Evolutionary conservation across 2,113 vertebrate species (phyloP).

Genomic region (Urocynchramus pylzowi): DNA sequence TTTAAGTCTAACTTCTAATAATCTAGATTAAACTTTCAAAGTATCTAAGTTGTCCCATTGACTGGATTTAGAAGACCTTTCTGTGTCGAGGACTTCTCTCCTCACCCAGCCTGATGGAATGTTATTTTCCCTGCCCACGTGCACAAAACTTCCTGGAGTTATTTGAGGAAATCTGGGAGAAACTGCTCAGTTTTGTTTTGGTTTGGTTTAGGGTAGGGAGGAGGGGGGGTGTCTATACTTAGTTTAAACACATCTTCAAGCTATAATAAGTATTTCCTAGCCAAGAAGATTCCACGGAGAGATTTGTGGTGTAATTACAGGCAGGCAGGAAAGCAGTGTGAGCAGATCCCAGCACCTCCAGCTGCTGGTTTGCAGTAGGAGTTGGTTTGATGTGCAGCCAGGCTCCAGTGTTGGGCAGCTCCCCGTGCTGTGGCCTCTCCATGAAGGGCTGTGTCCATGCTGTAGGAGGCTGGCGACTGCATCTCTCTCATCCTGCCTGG

Average conservation of each 20-base stretch:
- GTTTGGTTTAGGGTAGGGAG: not conserved
- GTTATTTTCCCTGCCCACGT: not conserved
- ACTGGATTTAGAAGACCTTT: not conserved
- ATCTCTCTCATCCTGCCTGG: not conserved
- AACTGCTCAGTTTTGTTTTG: not conserved
- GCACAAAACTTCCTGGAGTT: not conserved
- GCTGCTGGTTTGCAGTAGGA: not conserved
- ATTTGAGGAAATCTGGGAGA: not conserved
- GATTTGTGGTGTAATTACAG: not conserved
- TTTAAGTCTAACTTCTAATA: not conserved
- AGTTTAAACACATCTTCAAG: conserved; percentile 3
- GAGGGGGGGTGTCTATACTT: not conserved
- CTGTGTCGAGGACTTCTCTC: not conserved
- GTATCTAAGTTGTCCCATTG: not conserved
- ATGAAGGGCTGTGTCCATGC: not conserved
- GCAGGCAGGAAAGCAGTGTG: not conserved
- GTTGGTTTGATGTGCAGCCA: not conserved
- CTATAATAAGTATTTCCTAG: not conserved
- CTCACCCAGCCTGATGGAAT: not conserved
- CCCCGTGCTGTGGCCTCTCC: not conserved
- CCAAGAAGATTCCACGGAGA: not conserved
- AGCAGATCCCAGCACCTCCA: not conserved
- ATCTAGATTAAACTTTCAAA: not conserved
- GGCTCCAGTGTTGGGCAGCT: not conserved
- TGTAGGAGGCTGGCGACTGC: not conserved